Conservation (phyloP, 2,888 invertebrate species). For the Pachycephus smyrnensis region DNA sequence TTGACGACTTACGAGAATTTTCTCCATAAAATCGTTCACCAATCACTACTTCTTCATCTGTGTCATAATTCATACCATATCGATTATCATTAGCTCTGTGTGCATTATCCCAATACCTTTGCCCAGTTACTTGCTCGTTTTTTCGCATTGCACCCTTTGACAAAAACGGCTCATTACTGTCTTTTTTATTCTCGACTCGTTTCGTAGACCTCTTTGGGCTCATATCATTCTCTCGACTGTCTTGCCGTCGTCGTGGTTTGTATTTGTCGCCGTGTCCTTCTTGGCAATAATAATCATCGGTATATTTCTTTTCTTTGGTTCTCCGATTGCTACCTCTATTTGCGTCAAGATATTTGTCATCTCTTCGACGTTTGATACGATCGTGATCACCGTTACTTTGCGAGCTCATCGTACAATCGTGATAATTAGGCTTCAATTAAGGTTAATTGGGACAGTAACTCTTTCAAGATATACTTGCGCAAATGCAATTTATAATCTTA, state of each 20-base stretch:
- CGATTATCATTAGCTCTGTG: constrained; percentile 20
- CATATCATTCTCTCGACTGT: neutral
- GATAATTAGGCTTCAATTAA: too few relatives aligned
- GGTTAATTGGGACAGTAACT: too few relatives aligned
- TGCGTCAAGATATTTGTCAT: neutral
- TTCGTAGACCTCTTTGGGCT: neutral
- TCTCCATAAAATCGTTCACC: constrained; percentile 47
- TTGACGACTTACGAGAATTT: constrained; percentile 6
- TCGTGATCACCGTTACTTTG: too few relatives aligned
- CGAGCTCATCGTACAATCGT: too few relatives aligned
- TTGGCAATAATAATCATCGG: neutral
- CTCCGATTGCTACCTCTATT: neutral
- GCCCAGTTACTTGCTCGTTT: neutral
- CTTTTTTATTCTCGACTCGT: neutral
- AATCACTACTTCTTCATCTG: constrained; percentile 34
- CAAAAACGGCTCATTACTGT: neutral
- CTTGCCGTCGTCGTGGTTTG: neutral
- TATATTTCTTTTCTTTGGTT: neutral
- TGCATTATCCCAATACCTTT: constrained; percentile 41
- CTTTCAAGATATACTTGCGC: too few relatives aligned
- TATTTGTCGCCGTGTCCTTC: neutral
- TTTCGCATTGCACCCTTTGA: too few relatives aligned
- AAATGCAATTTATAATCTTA: too few relatives aligned
- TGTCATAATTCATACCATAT: constrained; percentile 32
- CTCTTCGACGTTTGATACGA: neutral